These are phyloP conservation scores for Lasioglossum marginatum DNA, from an alignment of 2,888 invertebrate species.

Conservation along the genomic window DNA sequence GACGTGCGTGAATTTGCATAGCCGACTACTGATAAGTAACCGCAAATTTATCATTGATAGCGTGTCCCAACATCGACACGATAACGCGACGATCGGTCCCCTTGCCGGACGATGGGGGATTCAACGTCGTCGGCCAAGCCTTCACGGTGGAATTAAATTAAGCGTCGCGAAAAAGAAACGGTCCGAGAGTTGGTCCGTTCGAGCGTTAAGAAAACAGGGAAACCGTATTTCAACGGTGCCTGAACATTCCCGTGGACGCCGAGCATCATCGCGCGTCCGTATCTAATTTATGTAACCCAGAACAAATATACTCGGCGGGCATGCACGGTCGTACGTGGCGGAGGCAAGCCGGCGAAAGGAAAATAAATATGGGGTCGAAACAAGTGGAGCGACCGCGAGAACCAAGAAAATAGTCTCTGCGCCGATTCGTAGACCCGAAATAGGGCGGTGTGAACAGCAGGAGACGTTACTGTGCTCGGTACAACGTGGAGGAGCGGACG, in stretches of 20 bases:
- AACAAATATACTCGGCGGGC: slow-evolving; percentile 54
- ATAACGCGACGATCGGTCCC: not conserved
- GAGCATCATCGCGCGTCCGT: slow-evolving; percentile 48
- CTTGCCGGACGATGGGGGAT: not conserved
- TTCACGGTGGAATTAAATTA: slow-evolving; percentile 35
- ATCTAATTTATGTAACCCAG: slow-evolving; percentile 58
- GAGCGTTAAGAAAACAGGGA: slow-evolving; percentile 52
- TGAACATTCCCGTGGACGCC: slow-evolving; percentile 39
- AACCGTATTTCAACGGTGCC: slow-evolving; percentile 51
- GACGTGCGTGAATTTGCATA: not conserved
- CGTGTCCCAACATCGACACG: not conserved
- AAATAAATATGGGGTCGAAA: slow-evolving; percentile 56
- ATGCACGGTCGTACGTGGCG: slow-evolving; percentile 20
- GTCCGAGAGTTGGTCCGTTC: not conserved
- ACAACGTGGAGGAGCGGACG: slow-evolving; percentile 48
- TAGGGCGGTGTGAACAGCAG: slow-evolving; percentile 74
- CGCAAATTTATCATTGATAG: not conserved
- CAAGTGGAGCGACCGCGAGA: slow-evolving; percentile 44
- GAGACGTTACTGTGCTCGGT: slow-evolving; percentile 56
- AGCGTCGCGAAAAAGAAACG: slow-evolving; percentile 30
- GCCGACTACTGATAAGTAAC: not conserved
- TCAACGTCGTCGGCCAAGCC: not conserved
- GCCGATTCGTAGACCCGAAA: slow-evolving; percentile 69
- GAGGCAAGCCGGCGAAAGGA: slow-evolving; percentile 33
- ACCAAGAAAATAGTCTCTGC: slow-evolving; percentile 53